Evolutionary conservation across 2,113 vertebrate species (phyloP).

Genomic region (Puffinus mauretanicus): DNA sequence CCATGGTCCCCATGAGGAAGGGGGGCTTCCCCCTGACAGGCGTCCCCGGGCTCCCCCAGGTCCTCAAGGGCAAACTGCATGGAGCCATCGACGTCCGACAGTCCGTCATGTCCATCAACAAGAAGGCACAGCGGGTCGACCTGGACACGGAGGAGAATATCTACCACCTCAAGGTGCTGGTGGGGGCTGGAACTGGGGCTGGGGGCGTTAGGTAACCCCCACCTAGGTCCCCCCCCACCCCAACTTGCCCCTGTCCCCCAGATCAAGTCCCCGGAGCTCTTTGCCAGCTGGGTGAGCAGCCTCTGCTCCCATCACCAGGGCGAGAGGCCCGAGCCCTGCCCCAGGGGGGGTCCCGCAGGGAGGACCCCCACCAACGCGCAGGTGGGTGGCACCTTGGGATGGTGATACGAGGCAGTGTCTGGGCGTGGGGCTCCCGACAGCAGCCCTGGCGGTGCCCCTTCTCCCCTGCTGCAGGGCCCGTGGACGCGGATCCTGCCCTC

Average conservation of each 20-base stretch:
- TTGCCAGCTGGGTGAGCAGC: slow-evolving; percentile 89
- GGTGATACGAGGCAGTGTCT: accelerated
- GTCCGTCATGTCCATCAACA: slow-evolving; percentile 93
- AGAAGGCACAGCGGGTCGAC: slow-evolving; percentile 89
- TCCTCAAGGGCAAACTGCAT: slow-evolving; percentile 86
- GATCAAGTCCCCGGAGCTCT: slow-evolving; percentile 87
- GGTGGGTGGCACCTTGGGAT: background rate
- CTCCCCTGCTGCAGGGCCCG: background rate
- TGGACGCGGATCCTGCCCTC: slow-evolving; percentile 42
- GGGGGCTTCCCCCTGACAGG: background rate
- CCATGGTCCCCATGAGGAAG: background rate
- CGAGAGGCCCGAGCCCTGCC: slow-evolving; percentile 60
- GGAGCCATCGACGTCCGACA: slow-evolving; percentile 87
- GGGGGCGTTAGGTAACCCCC: accelerated
- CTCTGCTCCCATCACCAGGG: slow-evolving; percentile 84
- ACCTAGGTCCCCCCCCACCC: background rate
- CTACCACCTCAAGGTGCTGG: slow-evolving; percentile 87
- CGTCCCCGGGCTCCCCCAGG: slow-evolving; percentile 37
- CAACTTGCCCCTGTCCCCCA: background rate
- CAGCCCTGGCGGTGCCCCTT: background rate
- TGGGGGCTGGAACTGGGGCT: accelerated
- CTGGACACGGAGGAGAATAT: slow-evolving; percentile 91
- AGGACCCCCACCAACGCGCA: background rate
- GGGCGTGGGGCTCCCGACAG: accelerated
- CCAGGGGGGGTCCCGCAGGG: background rate